Evolutionary conservation across 2,888 invertebrate species (phyloP), one percentile per base, ranked within the genome.

Genomic region (Orthosia incerta): DNA sequence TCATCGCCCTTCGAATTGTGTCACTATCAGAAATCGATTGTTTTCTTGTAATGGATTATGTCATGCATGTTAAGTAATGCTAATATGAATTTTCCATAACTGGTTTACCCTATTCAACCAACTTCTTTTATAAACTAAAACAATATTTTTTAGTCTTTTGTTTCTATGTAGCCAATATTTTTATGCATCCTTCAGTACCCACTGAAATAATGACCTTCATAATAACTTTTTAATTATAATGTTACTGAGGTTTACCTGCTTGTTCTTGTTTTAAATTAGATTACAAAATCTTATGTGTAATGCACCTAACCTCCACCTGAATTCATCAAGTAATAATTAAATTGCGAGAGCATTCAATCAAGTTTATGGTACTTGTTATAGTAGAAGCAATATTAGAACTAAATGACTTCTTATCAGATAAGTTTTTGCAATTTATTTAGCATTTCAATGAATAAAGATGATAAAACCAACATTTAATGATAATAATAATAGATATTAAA

Each of bases 1-100:
- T 82, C 74, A 78, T 74, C 55, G 70, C 59, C 71, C 84, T 79
- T 73, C 66, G 74, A 31, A 68, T 74, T 80, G 65, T 79, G 79
- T 78, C 76, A 81, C 53, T 59, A 73, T 57, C 53, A 69, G 18
- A 60, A 66, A 69, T 61, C 72, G 62, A 73, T 80, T 73, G 72
- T 73, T 63, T 63, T 57, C 15, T 64, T 79, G 13, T 59, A 57
- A 62, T 15, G 4, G 55, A 81, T 57, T 76, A 72, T 23, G 61
- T 39, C 31, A 71, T 20, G 68, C 73, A 59, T 78, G 26, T 15
- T 67, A 63, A 57, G 4, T 69, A 70, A 60, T 48, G 23, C 57
- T 68, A 59, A 31, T 64, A 39, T 45, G 59, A 62, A 69, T 79
- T 60, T 82, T 79, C 59, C 45, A 60, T 59, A n/a, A 23, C n/a